Conservation (phyloP, 1,140 invertebrate genomes). For the Brachionus asplanchnoidis region DNA sequence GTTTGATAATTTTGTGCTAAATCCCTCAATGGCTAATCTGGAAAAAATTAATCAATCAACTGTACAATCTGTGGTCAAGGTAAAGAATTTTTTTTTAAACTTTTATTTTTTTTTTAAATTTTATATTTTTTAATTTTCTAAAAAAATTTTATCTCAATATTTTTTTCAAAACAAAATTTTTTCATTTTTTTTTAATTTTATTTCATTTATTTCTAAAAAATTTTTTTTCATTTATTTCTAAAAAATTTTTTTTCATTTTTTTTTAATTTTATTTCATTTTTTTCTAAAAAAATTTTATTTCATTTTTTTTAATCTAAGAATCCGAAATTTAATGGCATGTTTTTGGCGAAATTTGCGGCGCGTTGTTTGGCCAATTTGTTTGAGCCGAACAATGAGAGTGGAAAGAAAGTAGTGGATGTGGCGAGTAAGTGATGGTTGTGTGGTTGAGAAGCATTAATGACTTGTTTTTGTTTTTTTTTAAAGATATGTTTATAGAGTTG, state of each 20-base stretch:
- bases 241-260: too few relatives aligned
- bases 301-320: not conserved
- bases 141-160: too few relatives aligned
- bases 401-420: not conserved
- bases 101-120: too few relatives aligned
- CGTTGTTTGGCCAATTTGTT: not conserved
- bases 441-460: too few relatives aligned
- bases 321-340: not conserved
- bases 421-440: not conserved
- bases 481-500: not conserved
- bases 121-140: too few relatives aligned
- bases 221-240: too few relatives aligned
- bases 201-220: too few relatives aligned
- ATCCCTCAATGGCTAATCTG: not conserved
- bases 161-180: too few relatives aligned
- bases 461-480: not conserved
- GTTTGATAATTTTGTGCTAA: slow-evolving; percentile 12
- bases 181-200: not conserved
- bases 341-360: not conserved
- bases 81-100: not conserved
- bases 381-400: not conserved
- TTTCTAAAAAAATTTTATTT: too few relatives aligned
- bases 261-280: too few relatives aligned
- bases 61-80: not conserved
- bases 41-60: not conserved